Evolutionary conservation across 1,140 invertebrate genomes (phyloP).

Genomic region (Holotrichia oblita): DNA sequence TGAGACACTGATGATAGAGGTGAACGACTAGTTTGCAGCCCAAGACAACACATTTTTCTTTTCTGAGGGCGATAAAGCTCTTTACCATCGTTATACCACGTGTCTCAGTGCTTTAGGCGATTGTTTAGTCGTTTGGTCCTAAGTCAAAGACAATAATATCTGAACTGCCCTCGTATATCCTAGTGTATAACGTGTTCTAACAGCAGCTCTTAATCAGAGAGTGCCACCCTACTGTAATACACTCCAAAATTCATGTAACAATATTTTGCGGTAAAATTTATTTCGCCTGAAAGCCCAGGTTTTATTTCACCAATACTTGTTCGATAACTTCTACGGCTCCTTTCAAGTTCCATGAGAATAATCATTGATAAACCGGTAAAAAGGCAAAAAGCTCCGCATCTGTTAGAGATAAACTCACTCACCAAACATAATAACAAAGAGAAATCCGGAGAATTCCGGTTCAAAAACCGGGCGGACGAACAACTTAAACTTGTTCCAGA

Average conservation of each 20-base stretch:
- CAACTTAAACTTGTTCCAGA: slow-evolving; percentile 26
- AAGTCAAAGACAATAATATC: too few relatives aligned
- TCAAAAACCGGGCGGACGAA: neutral
- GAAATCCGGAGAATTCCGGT: slow-evolving; percentile 17
- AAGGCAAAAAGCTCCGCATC: slow-evolving; percentile 15
- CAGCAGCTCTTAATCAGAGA: too few relatives aligned
- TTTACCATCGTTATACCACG: too few relatives aligned
- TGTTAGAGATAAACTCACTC: slow-evolving; percentile 24
- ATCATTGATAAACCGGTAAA: neutral
- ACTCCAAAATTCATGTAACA: neutral
- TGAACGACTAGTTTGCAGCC: too few relatives aligned
- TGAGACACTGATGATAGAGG: too few relatives aligned
- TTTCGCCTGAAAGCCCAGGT: neutral
- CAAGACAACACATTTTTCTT: too few relatives aligned
- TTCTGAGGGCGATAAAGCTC: too few relatives aligned
- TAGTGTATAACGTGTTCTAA: too few relatives aligned
- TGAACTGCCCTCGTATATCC: too few relatives aligned
- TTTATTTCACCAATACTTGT: neutral
- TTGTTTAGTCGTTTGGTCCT: too few relatives aligned
- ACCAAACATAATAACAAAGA: neutral
- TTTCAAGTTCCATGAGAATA: neutral
- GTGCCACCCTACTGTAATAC: too few relatives aligned
- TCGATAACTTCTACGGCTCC: neutral
- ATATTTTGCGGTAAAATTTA: neutral
- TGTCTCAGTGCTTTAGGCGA: too few relatives aligned